phyloP scores from a whole-genome alignment of 2,888 invertebrate species.

The Disparrhopalites patrizii region DNA sequence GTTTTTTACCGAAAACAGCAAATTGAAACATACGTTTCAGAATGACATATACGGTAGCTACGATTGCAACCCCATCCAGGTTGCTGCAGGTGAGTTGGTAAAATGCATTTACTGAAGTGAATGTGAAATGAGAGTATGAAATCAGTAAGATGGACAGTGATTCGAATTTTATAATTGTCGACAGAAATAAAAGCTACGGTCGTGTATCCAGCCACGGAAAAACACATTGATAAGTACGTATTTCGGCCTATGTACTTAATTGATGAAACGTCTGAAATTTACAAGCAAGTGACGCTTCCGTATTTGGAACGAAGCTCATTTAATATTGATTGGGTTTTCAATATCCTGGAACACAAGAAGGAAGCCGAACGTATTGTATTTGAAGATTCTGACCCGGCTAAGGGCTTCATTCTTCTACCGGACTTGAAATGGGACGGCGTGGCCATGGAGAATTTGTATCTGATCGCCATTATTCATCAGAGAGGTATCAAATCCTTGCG shows the following conservation, averaged over 20 bases:
- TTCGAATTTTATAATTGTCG: slow-evolving; percentile 48
- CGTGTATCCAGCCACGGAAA: slow-evolving; percentile 88
- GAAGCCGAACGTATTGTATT: slow-evolving; percentile 83
- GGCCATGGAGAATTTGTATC: slow-evolving; percentile 70
- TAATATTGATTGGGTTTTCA: slow-evolving; percentile 90
- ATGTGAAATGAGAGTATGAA: no score
- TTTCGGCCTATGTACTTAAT: slow-evolving; percentile 70
- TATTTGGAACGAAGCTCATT: slow-evolving; percentile 70
- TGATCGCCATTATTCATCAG: slow-evolving; percentile 73
- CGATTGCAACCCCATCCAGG: slow-evolving; percentile 62
- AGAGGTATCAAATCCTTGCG: slow-evolving; percentile 75
- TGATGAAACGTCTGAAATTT: slow-evolving; percentile 78
- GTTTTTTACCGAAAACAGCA: slow-evolving; percentile 58
- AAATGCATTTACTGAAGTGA: no score
- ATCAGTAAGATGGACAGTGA: not conserved
- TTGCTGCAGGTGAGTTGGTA: slow-evolving; percentile 61
- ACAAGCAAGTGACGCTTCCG: slow-evolving; percentile 72
- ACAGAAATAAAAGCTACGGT: slow-evolving; percentile 80
- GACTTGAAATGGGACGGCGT: slow-evolving; percentile 96
- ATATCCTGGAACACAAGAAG: slow-evolving; percentile 85
- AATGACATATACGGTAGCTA: slow-evolving; percentile 85
- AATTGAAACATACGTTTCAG: slow-evolving; percentile 62
- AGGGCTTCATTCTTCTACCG: slow-evolving; percentile 82
- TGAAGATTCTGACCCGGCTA: slow-evolving; percentile 70
- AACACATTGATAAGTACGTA: slow-evolving; percentile 83